phyloP scores from a whole-genome alignment of 2,113 vertebrate genomes.

The Chloropsis hardwickii region DNA sequence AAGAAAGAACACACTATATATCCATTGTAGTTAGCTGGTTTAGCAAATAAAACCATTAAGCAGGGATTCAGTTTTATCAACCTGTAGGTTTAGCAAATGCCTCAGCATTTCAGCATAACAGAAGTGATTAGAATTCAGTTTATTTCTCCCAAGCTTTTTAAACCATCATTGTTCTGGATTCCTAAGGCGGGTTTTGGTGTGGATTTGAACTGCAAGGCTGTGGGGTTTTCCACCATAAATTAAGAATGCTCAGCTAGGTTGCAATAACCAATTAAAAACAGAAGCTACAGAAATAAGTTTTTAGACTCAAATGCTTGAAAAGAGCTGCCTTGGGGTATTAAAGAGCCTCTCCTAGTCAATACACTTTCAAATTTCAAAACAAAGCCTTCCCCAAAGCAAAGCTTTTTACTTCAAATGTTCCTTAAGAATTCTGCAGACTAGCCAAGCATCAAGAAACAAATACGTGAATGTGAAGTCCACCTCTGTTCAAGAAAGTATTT shows the following conservation, averaged over 20 bases:
- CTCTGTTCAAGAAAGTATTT: background rate
- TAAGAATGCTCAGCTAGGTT: background rate
- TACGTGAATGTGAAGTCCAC: background rate
- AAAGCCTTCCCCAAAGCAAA: background rate
- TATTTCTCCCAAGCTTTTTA: background rate
- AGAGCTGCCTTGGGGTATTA: background rate
- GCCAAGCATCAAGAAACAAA: background rate
- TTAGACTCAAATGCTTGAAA: background rate
- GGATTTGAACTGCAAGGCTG: background rate
- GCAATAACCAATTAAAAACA: background rate
- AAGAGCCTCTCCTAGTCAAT: background rate
- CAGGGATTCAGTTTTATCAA: background rate
- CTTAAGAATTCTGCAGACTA: background rate
- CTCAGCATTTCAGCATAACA: conserved; percentile 2
- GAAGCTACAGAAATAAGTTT: background rate
- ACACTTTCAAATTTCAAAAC: background rate
- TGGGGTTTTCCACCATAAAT: background rate
- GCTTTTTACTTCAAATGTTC: background rate
- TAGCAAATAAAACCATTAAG: background rate
- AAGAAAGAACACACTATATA: background rate
- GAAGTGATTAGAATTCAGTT: background rate
- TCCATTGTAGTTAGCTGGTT: background rate
- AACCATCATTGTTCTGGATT: background rate
- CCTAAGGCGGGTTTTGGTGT: background rate
- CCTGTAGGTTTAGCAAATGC: conserved; percentile 19